Evolutionary conservation across 2,113 vertebrate species (phyloP), one percentile per base, ranked within the genome.

Genomic region (Pluvialis apricaria): DNA sequence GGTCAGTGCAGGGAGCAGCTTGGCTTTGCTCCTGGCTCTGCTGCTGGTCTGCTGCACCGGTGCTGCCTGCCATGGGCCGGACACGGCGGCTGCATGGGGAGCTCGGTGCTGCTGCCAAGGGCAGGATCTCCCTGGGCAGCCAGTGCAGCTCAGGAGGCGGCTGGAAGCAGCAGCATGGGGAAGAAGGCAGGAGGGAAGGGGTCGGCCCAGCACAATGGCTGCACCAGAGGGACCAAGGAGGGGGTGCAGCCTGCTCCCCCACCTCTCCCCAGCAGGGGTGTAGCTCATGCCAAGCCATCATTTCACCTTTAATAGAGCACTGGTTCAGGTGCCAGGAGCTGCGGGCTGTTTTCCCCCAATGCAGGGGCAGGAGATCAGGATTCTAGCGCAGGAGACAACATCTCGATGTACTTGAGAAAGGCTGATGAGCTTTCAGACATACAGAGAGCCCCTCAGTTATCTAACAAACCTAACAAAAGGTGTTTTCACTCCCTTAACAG

Each of bases 11-110:
- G 26, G 9, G 15, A 55, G 32, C 13, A 13, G 26, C 32, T 44
- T 22, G 2, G n/a, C 42, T 11, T 49, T 75, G 55, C 28, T 13
- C 13, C 61, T 15, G 15, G 11, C 42, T 11, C 44, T 75, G 55
- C 24, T 11, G 10, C 55, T 15, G 15, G 11, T 60, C 65, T 42
- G 47, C 47, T 26, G 7, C n/a, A 6, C 13, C 1, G 0, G 11
- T 29, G 52, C 51, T 44, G 20, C 0, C 1, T 24, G 57, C 42
- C 0, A 0, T 6, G 28, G 12, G 18, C 18, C 9, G 17, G 24
- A 9, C 0, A 5, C 22, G 10, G 13, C 1, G 1, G 49, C 42
- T 6, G 34, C 34, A 15, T 4, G 3, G 29, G 40, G 65, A 71
- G 29, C 20, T 47, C 3, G 1, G 40, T 38, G 24, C 38, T 1